A percentile compares a stretch with the other conserved stretches of the same genome.
Evolutionary conservation across 1,140 invertebrate genomes (phyloP).

Genomic region (Scaptomyza pallida): DNA sequence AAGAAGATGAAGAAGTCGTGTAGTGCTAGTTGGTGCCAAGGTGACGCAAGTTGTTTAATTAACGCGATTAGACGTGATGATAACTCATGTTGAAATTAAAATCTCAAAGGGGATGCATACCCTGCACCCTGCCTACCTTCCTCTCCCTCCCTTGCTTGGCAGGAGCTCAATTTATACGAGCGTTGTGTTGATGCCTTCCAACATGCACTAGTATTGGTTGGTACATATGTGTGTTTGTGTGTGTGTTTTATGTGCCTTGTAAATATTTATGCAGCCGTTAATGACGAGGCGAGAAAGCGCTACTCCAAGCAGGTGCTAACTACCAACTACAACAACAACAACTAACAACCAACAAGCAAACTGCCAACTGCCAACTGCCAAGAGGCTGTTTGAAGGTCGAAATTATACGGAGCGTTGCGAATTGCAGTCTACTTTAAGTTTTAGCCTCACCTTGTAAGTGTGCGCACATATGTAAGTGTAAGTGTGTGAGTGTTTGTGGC

Average conservation of each 20-base stretch:
- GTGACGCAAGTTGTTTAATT: constrained; percentile 79
- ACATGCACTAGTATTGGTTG: neutral
- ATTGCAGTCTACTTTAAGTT: constrained; percentile 25
- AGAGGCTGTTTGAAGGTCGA: constrained; percentile 48
- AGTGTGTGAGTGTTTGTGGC: constrained; percentile 1
- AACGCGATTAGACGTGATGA: constrained; percentile 74
- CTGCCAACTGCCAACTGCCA: constrained; percentile 38
- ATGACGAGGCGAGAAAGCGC: constrained; percentile 56
- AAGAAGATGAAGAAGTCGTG: too few species aligned
- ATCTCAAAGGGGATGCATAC: constrained; percentile 48
- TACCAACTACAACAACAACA: constrained; percentile 51
- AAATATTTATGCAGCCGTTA: constrained; percentile 76
- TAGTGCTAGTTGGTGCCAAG: constrained; percentile 50
- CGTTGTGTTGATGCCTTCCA: constrained; percentile 32
- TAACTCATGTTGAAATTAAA: constrained; percentile 61
- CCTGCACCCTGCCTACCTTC: neutral
- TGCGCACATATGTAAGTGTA: too few species aligned
- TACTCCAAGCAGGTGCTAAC: constrained; percentile 52
- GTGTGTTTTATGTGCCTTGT: constrained; percentile 64
- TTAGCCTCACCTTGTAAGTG: neutral
- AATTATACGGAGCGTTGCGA: constrained; percentile 25
- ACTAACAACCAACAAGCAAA: too few species aligned
- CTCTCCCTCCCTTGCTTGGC: constrained; percentile 35
- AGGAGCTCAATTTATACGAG: constrained; percentile 59
- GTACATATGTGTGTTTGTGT: constrained; percentile 17